These are phyloP conservation scores for Heteronetta atricapilla DNA, from an alignment of 2,113 vertebrate species.

Conservation along the genomic window DNA sequence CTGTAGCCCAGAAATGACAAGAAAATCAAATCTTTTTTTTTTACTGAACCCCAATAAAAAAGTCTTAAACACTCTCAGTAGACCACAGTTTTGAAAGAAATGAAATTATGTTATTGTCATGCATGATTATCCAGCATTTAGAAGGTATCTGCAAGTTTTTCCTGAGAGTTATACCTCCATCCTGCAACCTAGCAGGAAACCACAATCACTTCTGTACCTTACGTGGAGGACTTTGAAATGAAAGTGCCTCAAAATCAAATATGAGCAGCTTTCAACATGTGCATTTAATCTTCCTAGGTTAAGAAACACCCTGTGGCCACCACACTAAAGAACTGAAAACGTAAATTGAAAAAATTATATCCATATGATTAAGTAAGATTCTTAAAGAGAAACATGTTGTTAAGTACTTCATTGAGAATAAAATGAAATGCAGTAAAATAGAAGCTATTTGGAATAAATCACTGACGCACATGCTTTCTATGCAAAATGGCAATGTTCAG, in stretches of 20 bases:
- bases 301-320: constrained; percentile 85
- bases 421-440: constrained; percentile 83
- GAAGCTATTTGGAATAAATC: constrained; percentile 86
- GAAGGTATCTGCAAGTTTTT: constrained; percentile 63
- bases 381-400: constrained; percentile 84
- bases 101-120: constrained; percentile 69
- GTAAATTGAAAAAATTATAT: constrained; percentile 88
- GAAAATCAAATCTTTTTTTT: constrained; percentile 52
- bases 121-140: constrained; percentile 63
- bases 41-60: constrained; percentile 58
- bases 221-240: constrained; percentile 64
- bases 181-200: constrained; percentile 77
- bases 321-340: constrained; percentile 83
- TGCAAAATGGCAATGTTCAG: constrained; percentile 61
- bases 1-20: constrained; percentile 69
- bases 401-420: constrained; percentile 83
- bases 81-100: constrained; percentile 58
- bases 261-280: constrained; percentile 79
- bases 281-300: constrained; percentile 84
- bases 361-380: constrained; percentile 87
- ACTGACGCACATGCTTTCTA: constrained; percentile 88
- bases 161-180: constrained; percentile 57
- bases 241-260: constrained; percentile 74
- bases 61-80: constrained; percentile 51
- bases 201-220: constrained; percentile 84